Evolutionary conservation across 2,797 vertebrate species (phyloP), one percentile per base, ranked within the genome.

Genomic region (Pantherophis vulpinus): DNA sequence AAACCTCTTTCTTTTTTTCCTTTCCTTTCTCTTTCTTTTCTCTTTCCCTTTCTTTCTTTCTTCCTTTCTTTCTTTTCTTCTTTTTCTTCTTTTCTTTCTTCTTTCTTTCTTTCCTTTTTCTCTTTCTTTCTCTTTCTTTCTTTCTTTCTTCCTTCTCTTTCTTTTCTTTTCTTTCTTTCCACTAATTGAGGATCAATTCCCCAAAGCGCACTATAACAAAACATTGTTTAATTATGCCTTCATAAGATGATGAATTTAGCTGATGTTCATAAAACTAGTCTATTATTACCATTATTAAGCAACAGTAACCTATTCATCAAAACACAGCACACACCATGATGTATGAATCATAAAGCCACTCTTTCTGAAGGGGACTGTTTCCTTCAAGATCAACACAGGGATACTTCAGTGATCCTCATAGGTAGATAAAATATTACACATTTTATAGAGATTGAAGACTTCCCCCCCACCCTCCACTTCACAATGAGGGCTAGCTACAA

Each of bases 401-500:
- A 42, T 23, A 37, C 32, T 42, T 79, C 70, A 42, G 8, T 42
- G 32, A 79, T 79, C 70, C 20, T 79, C 32, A 79, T 18, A 23
- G 18, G 32, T 79, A 79, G 32, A 42, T 23, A 79, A 42, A 79
- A 9, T 20, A 79, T 37, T 37, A 37, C 16, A 32, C 5, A 37
- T 18, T 37, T 37, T 74, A 37, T 20, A 4, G 7, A 74, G 70
- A 32, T 18, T 79, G 32, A 79, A 79, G 32, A 79, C 32, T 16
- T 20, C 2, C 7, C 18, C 32, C 3, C 18, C 32, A n/a, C 16
- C 6, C 16, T 1, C 4, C 0, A 5, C 5, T 5, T 37, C 70
- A 37, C 70, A 37, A 20, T 37, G 16, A 37, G 7, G 32, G 32
- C 32, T 79, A 37, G 20, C 32, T 79, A 37, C 18, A 10, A 23